Evolutionary conservation across 2,888 invertebrate genomes (phyloP).

Genomic region (Oligia latruncula): DNA sequence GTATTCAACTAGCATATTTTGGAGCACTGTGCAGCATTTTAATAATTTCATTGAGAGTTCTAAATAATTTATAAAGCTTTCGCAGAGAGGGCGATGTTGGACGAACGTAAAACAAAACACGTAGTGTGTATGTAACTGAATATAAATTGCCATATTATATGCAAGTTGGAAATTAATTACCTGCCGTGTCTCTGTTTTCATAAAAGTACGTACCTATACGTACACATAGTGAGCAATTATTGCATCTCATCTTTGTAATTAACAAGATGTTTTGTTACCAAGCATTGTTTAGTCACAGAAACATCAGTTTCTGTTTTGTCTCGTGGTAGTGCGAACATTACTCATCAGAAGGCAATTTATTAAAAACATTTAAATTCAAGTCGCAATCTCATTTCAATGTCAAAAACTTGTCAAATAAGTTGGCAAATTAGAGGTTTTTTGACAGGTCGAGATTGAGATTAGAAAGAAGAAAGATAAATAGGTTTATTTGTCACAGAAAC

Average conservation of each 20-base stretch:
- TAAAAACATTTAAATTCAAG: neutral
- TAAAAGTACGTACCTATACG: neutral
- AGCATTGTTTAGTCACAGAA: neutral
- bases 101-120: slow-evolving; percentile 72
- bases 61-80: slow-evolving; percentile 71
- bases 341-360: neutral
- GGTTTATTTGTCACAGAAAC: neutral
- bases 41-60: slow-evolving; percentile 71
- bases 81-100: slow-evolving; percentile 64
- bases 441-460: neutral
- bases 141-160: slow-evolving; percentile 80
- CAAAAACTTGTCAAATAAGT: neutral
- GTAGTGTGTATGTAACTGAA: slow-evolving; percentile 74
- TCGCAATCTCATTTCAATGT: neutral
- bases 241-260: neutral
- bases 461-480: neutral
- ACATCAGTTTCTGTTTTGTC: neutral
- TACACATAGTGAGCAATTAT: neutral
- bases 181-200: slow-evolving; percentile 58
- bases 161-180: slow-evolving; percentile 78
- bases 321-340: neutral
- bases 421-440: neutral
- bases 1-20: slow-evolving; percentile 54
- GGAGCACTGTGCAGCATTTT: slow-evolving; percentile 59
- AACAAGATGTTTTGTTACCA: neutral